phyloP scores from a whole-genome alignment of 2,113 vertebrate species.

The Tiliqua scincoides region DNA sequence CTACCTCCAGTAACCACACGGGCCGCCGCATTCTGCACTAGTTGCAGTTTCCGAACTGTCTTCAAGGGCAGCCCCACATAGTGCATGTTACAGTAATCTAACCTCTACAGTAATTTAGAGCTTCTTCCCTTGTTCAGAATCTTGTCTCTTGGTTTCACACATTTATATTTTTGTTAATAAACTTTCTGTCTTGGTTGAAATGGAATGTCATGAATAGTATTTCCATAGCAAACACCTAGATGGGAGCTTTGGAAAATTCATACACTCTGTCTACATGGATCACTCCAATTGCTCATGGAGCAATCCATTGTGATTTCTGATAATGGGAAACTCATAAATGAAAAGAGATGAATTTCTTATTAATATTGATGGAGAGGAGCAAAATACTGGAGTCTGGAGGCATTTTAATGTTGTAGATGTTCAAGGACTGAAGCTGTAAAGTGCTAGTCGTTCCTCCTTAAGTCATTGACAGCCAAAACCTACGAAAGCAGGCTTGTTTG shows the following conservation, averaged over 20 bases:
- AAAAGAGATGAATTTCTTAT: background rate
- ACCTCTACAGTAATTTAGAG: no score
- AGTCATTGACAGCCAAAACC: background rate
- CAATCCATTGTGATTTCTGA: background rate
- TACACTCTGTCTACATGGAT: background rate
- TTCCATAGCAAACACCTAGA: conserved; percentile 17
- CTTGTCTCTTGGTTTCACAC: background rate
- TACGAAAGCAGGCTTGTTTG: background rate
- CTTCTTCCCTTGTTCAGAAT: background rate
- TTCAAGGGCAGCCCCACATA: no score
- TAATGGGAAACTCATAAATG: conserved; percentile 3
- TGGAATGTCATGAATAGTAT: conserved; percentile 12
- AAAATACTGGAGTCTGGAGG: background rate
- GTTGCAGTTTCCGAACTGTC: no score
- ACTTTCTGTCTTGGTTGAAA: background rate
- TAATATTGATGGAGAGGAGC: conserved; percentile 4
- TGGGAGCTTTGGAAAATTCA: background rate
- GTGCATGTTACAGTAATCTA: no score
- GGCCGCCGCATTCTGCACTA: no score
- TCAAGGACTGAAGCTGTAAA: background rate
- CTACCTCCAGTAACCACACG: no score
- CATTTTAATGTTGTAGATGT: background rate
- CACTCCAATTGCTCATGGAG: background rate
- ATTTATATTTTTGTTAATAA: background rate
- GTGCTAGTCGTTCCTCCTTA: background rate